Percentiles rank a stretch among this genome's conserved stretches.
These are phyloP conservation scores for Eubasilissa splendida DNA, from an alignment of 2,888 invertebrate species.

Conservation along the genomic window DNA sequence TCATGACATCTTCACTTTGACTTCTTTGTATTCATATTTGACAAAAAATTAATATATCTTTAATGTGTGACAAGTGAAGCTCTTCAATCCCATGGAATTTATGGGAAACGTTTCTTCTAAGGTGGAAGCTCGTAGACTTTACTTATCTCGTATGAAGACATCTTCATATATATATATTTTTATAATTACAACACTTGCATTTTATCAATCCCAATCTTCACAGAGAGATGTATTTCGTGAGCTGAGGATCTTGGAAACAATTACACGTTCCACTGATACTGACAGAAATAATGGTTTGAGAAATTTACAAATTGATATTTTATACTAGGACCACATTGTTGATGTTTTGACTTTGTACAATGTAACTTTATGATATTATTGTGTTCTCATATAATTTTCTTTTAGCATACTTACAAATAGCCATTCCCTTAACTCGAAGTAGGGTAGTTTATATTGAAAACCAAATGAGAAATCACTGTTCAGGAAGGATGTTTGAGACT, in stretches of 20 bases:
- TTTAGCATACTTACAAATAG: not conserved
- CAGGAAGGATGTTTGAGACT: slow-evolving; percentile 3
- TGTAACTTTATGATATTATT: not conserved
- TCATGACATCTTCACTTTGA: slow-evolving; percentile 5
- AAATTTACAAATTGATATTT: slow-evolving; percentile 9
- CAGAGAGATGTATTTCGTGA: too few species aligned
- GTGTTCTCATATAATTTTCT: not conserved
- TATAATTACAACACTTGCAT: too few species aligned
- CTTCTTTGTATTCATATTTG: slow-evolving; percentile 7
- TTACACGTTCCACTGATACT: too few species aligned
- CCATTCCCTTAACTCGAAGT: slow-evolving; percentile 12
- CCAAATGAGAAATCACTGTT: not conserved
- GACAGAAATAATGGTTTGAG: too few species aligned
- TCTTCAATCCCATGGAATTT: too few species aligned
- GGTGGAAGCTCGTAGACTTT: too few species aligned
- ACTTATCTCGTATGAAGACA: too few species aligned
- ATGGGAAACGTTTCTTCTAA: too few species aligned
- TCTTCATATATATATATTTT: too few species aligned
- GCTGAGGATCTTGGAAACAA: too few species aligned
- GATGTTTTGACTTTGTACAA: not conserved
- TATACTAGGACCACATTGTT: slow-evolving; percentile 2
- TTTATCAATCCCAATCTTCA: too few species aligned
- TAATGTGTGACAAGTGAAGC: too few species aligned
- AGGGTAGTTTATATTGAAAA: not conserved
- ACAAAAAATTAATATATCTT: not conserved